Evolutionary conservation across 2,888 invertebrate species (phyloP).

Genomic region (Hemistola chrysoprasaria): DNA sequence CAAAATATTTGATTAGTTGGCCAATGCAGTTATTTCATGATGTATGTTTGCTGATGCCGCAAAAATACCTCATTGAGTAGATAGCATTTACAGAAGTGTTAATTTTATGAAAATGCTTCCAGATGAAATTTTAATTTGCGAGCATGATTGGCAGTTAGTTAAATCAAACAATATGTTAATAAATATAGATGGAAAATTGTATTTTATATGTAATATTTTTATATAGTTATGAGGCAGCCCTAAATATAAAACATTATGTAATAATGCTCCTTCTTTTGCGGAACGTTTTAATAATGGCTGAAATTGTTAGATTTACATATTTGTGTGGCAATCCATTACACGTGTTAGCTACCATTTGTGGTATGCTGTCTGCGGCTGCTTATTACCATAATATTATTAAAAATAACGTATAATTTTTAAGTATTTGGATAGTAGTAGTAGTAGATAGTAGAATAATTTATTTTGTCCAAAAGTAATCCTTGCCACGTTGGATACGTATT

Average conservation of each 20-base stretch:
- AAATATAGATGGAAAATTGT: too few species aligned
- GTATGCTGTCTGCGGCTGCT: conserved; percentile 16
- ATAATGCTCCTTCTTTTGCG: conserved; percentile 56
- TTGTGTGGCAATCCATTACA: conserved; percentile 57
- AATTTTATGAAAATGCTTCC: too few species aligned
- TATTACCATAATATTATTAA: conserved; percentile 5
- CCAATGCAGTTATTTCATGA: conserved; percentile 12
- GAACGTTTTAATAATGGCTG: conserved; percentile 59
- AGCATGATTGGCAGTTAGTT: too few species aligned
- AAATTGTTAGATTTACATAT: conserved; percentile 66
- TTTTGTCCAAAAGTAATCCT: too few species aligned
- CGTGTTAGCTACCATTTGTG: conserved; percentile 41
- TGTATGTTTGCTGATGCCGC: conserved; percentile 5
- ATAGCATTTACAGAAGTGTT: too few species aligned
- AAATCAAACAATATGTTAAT: too few species aligned
- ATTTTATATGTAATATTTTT: too few species aligned
- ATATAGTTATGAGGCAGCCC: conserved; percentile 39
- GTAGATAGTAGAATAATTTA: too few species aligned
- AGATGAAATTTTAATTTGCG: too few species aligned
- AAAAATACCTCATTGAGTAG: conserved; percentile 6
- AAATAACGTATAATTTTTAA: too few species aligned
- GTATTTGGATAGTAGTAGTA: too few species aligned
- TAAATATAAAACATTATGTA: conserved; percentile 37
- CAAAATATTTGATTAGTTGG: conserved; percentile 20
- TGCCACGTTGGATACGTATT: too few species aligned